These are phyloP conservation scores for Zaprionus davidi DNA, from an alignment of 1,140 invertebrate species.

Conservation along the genomic window DNA sequence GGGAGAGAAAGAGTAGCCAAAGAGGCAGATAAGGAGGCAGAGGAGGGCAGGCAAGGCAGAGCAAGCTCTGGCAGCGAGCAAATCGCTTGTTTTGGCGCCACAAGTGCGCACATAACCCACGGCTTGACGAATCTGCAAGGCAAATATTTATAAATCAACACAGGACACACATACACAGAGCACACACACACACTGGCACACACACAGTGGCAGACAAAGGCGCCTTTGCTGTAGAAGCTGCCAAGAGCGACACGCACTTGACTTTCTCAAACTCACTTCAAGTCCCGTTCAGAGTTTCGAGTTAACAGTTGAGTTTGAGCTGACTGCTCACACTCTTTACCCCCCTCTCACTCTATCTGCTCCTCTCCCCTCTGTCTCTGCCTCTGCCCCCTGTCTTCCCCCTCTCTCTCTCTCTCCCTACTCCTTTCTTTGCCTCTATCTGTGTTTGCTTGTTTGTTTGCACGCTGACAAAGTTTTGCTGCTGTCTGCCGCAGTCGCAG, in stretches of 20 bases:
- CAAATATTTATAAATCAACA: constrained; percentile 78
- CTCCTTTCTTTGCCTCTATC: constrained; percentile 13
- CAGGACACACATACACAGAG: constrained; percentile 18
- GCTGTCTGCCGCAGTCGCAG: constrained; percentile 27
- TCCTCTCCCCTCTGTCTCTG: neutral
- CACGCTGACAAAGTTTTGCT: constrained; percentile 43
- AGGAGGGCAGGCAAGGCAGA: neutral
- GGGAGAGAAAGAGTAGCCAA: neutral
- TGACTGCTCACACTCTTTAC: constrained; percentile 2
- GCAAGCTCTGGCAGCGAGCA: constrained; percentile 1
- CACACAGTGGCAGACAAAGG: constrained; percentile 24
- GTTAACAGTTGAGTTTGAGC: constrained; percentile 40
- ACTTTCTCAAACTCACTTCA: constrained; percentile 80
- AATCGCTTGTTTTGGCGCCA: constrained; percentile 25
- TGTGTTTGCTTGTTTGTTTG: constrained; percentile 51
- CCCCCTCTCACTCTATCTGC: constrained; percentile 7
- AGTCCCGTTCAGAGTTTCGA: constrained; percentile 59
- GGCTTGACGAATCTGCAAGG: constrained; percentile 56
- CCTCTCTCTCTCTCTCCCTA: constrained; percentile 37
- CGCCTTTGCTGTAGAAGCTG: constrained; percentile 56
- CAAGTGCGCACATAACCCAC: constrained; percentile 20
- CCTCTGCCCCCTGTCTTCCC: neutral
- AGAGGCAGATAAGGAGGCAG: neutral
- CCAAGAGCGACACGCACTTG: constrained; percentile 77
- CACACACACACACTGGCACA: constrained; percentile 10